These are phyloP conservation scores for Eriocheir sinensis DNA, from an alignment of 1,140 invertebrate genomes.

Conservation along the genomic window DNA sequence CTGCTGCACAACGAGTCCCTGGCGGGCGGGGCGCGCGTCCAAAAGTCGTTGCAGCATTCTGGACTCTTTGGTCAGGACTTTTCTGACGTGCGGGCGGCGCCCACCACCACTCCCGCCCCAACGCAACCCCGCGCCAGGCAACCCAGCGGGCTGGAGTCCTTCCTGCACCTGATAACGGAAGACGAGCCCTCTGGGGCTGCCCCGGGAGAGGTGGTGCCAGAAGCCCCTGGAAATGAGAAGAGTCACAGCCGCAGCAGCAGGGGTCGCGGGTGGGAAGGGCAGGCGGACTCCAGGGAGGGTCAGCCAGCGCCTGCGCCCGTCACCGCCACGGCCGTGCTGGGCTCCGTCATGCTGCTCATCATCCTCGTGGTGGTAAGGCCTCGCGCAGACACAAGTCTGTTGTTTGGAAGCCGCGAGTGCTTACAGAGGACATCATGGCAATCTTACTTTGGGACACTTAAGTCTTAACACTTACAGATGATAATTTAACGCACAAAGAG, in stretches of 20 bases:
- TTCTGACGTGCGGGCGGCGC: slow-evolving; percentile 1
- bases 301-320: slow-evolving; percentile 39
- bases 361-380: slow-evolving; percentile 74
- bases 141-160: slow-evolving; percentile 33
- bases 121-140: not conserved
- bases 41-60: slow-evolving; percentile 43
- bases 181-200: not conserved
- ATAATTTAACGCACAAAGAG: too few relatives aligned
- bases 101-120: not conserved
- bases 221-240: not conserved
- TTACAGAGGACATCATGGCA: too few relatives aligned
- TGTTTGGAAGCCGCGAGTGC: too few relatives aligned
- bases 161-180: slow-evolving; percentile 59
- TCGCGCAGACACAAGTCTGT: not conserved
- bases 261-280: slow-evolving; percentile 32
- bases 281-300: slow-evolving; percentile 32
- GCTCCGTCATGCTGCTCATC: slow-evolving; percentile 77
- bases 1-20: slow-evolving; percentile 62
- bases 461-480: too few relatives aligned
- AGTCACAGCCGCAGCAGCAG: slow-evolving; percentile 27
- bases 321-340: slow-evolving; percentile 69
- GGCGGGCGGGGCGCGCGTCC: slow-evolving; percentile 47
- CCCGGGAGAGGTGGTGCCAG: not conserved
- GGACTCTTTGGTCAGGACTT: slow-evolving; percentile 16
- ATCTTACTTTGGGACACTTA: too few relatives aligned